These are phyloP conservation scores for Rhineura floridana DNA, from an alignment of 2,113 vertebrate genomes.

Conservation along the genomic window DNA sequence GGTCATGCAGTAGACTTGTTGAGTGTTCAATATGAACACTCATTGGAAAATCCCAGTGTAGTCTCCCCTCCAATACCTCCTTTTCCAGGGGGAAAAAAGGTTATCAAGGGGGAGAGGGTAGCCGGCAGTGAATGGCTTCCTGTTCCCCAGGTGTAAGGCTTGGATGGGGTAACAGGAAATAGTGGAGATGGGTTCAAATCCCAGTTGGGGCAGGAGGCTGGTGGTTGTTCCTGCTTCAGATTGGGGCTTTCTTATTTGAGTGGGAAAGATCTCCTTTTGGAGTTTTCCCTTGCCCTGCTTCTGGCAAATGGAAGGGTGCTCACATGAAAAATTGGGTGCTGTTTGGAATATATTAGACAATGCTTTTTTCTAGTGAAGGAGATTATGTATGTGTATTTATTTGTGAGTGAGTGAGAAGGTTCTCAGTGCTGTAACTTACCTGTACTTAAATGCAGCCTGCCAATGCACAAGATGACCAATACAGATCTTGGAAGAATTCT, in stretches of 20 bases:
- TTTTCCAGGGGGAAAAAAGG: not conserved
- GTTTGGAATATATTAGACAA: no score
- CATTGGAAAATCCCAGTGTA: no score
- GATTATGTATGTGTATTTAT: not conserved
- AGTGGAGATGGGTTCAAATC: not conserved
- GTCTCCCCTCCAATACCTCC: not conserved
- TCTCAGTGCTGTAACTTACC: rapidly evolving
- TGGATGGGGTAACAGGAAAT: not conserved
- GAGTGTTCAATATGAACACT: not conserved
- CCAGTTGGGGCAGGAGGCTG: not conserved
- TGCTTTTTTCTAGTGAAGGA: no score
- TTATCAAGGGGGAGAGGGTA: not conserved
- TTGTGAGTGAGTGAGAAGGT: not conserved
- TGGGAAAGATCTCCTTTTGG: not conserved
- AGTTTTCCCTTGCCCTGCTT: not conserved
- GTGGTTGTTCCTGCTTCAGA: not conserved
- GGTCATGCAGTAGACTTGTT: not conserved
- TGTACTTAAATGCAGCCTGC: slow-evolving; percentile 77
- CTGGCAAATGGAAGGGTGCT: not conserved
- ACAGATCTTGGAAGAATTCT: slow-evolving; percentile 94
- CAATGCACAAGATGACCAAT: slow-evolving; percentile 98
- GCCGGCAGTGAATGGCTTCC: not conserved
- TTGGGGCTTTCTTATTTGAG: not conserved
- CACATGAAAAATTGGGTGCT: not conserved
- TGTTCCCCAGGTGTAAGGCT: not conserved